These are phyloP conservation scores for Pteronotus mesoamericanus DNA, from an alignment of 2,797 vertebrate species.

Conservation along the genomic window DNA sequence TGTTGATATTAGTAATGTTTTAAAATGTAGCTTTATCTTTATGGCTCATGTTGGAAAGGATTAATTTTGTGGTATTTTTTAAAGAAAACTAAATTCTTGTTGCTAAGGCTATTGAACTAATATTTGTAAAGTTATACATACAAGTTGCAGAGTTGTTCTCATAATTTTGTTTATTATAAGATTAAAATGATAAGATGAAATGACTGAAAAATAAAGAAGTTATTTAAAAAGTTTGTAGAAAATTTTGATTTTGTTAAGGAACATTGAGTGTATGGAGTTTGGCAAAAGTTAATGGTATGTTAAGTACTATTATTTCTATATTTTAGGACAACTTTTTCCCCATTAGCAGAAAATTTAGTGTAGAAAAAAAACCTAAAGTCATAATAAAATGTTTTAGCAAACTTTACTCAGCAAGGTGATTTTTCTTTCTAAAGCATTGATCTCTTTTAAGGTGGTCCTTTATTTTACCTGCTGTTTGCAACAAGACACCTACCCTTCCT, in stretches of 20 bases:
- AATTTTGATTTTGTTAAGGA: neutral
- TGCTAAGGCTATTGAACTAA: neutral
- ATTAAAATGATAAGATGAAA: neutral
- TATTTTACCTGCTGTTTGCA: neutral
- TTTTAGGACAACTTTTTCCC: neutral
- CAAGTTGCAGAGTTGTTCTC: neutral
- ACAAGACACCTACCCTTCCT: neutral
- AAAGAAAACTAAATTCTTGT: neutral
- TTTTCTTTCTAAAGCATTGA: neutral
- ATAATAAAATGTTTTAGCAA: neutral
- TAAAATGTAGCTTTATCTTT: neutral
- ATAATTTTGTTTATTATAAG: neutral
- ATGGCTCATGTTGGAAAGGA: neutral
- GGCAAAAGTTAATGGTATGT: neutral
- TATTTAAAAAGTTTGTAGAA: neutral
- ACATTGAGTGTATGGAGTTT: neutral
- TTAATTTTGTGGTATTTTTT: neutral
- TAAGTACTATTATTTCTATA: neutral
- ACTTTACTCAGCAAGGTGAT: neutral
- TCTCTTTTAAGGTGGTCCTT: neutral
- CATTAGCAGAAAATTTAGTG: neutral
- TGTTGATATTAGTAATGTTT: neutral
- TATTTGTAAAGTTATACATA: neutral
- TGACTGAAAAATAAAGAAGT: neutral
- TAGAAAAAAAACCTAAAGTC: neutral